Evolutionary conservation across 1,140 invertebrate species (phyloP), one percentile per base, ranked within the genome.

Genomic region (Araneus ventricosus): DNA sequence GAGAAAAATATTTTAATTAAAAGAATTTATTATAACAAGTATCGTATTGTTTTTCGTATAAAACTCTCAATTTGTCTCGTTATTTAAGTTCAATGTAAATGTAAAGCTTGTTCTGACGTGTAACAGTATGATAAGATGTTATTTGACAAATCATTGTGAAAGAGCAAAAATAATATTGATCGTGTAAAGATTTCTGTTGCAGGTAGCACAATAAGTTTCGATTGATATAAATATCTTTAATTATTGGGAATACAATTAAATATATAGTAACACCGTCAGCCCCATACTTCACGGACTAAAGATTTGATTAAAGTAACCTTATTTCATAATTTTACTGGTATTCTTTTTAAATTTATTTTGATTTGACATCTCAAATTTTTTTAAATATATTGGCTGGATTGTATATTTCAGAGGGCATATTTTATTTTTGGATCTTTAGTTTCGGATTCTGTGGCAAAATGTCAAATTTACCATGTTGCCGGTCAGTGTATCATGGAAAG

Each of bases 121-220:
- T 87, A 87, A 45, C 8, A n/a, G 8, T 30, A n/a, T 61, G 85
- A 87, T 87, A 87, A 87, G 85, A 87, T 87, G 24, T 87, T 37
- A 37, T 37, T 52, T 57, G 82, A 84, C 82, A 75, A 70, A 75
- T 75, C 30, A 27, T 37, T 75, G 3, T 75, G 10, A 75, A 63
- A 63, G 0, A 63, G 5, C 59, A n/a, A 63, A 63, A 63, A 63
- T 22, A 6, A n/a, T 24, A n/a, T 63, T 63, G 59, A 63, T 24
- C 59, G n/a, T 8, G 20, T 63, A n/a, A 63, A 20, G 22, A 24
- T 63, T 3, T 63, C 0, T 52, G 17, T 52, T 8, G 45, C 45
- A 52, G 45, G 10, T 52, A 14, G 45, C 10, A 52, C 10, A 52
- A 52, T 52, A 52, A 52, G 10, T 2, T 52, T 52, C 10, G 10